Conservation (phyloP, 2,888 invertebrate species). For the Pheosia tremula region DNA sequence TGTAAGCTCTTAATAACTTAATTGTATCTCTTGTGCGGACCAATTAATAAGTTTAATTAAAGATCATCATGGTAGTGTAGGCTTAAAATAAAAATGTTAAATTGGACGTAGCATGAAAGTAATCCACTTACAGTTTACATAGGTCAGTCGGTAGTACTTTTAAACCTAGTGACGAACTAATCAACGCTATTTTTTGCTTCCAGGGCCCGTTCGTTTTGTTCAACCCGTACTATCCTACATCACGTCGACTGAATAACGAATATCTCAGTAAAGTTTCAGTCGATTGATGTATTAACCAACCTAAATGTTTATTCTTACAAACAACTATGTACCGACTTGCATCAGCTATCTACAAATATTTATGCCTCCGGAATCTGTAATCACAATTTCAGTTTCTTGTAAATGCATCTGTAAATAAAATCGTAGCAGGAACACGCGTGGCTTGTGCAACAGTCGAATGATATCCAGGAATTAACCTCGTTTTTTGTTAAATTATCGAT, state of each 20-base stretch:
- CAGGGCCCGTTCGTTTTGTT: no score
- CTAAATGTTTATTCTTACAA: conserved; percentile 4
- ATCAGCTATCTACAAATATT: conserved; percentile 45
- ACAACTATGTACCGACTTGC: conserved; percentile 15
- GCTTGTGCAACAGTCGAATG: conserved; percentile 40
- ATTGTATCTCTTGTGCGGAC: conserved; percentile 5
- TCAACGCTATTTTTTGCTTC: no score
- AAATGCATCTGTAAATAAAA: conserved; percentile 55
- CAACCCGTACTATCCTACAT: no score
- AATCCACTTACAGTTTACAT: no score
- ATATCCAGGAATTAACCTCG: conserved; percentile 76
- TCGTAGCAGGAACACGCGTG: conserved; percentile 17
- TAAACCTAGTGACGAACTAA: no score
- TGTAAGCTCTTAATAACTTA: conserved; percentile 18
- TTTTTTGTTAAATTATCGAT: conserved; percentile 71
- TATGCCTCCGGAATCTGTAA: conserved; percentile 43
- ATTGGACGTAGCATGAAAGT: no score
- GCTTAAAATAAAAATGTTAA: neutral
- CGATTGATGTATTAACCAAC: conserved; percentile 6
- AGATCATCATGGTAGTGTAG: neutral
- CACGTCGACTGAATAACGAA: neutral
- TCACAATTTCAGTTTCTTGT: conserved; percentile 45
- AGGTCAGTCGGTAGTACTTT: no score
- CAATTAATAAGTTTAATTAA: neutral
- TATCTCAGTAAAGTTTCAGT: neutral